A percentile compares a stretch with the other conserved stretches of the same genome.
Conservation (phyloP, 2,113 vertebrate genomes). For the Theristicus caerulescens region DNA sequence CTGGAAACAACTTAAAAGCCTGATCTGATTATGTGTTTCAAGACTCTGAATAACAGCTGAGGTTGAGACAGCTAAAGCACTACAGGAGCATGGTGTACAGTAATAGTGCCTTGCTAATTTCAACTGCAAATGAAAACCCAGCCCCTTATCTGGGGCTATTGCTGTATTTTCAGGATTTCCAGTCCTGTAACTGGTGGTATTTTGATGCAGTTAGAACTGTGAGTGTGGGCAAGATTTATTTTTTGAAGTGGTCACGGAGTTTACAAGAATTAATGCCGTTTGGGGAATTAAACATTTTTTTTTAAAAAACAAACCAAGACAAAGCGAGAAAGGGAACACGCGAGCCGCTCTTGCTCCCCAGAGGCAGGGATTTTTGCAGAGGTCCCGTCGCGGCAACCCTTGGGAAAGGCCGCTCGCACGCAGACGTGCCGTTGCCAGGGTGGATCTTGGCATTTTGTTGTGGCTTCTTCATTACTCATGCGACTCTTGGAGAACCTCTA, state of each 20-base stretch:
- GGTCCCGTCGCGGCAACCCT: accelerated
- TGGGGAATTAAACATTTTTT: not conserved
- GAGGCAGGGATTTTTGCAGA: too few relatives aligned
- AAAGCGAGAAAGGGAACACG: accelerated
- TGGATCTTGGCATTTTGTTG: not conserved
- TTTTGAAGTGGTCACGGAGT: not conserved
- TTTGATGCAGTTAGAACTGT: accelerated
- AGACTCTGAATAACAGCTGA: not conserved
- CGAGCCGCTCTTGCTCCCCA: accelerated
- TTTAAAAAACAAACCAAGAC: not conserved
- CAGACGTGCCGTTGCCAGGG: not conserved
- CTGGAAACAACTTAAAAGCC: not conserved
- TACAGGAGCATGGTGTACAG: accelerated
- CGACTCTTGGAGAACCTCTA: accelerated
- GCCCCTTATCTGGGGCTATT: not conserved
- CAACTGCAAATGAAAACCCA: not conserved
- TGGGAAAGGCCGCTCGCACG: accelerated
- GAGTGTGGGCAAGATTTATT: too few relatives aligned
- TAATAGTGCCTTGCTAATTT: not conserved
- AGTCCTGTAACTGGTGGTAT: too few relatives aligned
- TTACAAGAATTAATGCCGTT: not conserved
- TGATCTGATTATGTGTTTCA: not conserved
- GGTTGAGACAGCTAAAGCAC: not conserved
- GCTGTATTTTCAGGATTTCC: not conserved
- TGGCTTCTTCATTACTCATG: too few relatives aligned